Base-by-base conservation (phyloP, 2,797 vertebrate species). In the Esox masquinongy region DNA sequence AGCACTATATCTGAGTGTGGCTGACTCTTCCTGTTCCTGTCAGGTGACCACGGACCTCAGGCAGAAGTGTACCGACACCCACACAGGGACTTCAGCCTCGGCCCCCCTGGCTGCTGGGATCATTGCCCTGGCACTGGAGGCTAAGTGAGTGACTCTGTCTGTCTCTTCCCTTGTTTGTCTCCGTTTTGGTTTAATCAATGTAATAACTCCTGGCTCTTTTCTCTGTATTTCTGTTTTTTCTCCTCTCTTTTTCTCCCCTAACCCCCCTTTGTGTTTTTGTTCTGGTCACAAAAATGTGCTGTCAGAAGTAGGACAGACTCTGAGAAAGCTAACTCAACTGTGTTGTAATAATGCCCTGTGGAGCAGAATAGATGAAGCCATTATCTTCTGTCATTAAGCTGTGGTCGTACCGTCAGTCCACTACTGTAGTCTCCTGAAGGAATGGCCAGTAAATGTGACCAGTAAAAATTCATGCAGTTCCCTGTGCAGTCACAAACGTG, bases 21-120 rank as follows among this genome's bases (percentile, higher is more conserved):
- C 26, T 5, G 51, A 9, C 0, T 83, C 74, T 83, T 81, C 59
- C 11, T 87, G 61, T 80, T 82, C 68, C 43, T 43, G 29, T 49
- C 75, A 98, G 98, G 95, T 99, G 83, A 99, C 98, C 0, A 99
- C 98, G 19, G 98, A 99, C 89, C 93, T 99, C 77, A 94, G 97
- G 73, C 96, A 97, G 87, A 99, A 98, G 77, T 99, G 98, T 90
- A 99, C 98, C 0, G 97, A 99, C 72, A 94, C 97, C 0, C 98
- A 99, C 94, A 99, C 97, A 0, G 98, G 98, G 63, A 99, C 98
- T 0, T 99, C 98, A 0, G 98, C 98, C 72, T 99, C 98, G 0
- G 98, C 98, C 0, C 98, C 97, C 0, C 88, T 99, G 88, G 98
- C 98, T 0, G 98, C 98, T 0, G 98, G 97, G 84, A 99, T 99